Conservation (phyloP, 2,888 invertebrate species). For the Hirtodrosophila cameraria region DNA sequence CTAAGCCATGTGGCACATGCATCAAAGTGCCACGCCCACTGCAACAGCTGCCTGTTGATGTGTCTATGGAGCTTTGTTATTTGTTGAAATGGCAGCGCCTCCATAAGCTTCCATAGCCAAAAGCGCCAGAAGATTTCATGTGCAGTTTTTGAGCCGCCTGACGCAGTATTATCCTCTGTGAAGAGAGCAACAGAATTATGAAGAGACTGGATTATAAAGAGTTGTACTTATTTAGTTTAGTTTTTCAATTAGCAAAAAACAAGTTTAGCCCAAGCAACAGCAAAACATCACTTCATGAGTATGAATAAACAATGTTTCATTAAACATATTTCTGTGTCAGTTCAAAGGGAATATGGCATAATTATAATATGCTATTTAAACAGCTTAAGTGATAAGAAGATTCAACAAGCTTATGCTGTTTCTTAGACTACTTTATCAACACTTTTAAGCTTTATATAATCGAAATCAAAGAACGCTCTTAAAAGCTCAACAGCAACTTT, state of each 20-base stretch:
- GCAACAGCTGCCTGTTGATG: constrained; percentile 61
- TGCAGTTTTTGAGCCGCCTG: constrained; percentile 59
- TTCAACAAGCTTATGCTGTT: no score
- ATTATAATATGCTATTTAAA: no score
- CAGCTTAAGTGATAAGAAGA: no score
- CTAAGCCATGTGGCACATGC: constrained; percentile 42
- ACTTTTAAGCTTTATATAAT: no score
- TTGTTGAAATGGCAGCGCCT: constrained; percentile 41
- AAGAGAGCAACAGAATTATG: constrained; percentile 8
- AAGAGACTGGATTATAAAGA: constrained; percentile 10
- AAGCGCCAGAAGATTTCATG: constrained; percentile 63
- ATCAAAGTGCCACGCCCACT: constrained; percentile 57
- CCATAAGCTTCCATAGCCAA: constrained; percentile 55
- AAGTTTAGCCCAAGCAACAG: no score
- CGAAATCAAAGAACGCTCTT: no score
- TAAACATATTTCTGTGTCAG: no score
- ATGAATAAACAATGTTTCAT: no score
- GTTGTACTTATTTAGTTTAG: background rate
- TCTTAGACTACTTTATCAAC: no score
- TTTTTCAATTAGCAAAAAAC: constrained; percentile 5
- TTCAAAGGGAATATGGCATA: no score
- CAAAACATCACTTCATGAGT: no score
- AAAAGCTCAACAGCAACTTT: no score
- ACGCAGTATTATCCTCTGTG: constrained; percentile 59
- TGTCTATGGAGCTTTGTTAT: constrained; percentile 49